phyloP scores from a whole-genome alignment of 2,797 vertebrate species.

The Sorex maritimensis region DNA sequence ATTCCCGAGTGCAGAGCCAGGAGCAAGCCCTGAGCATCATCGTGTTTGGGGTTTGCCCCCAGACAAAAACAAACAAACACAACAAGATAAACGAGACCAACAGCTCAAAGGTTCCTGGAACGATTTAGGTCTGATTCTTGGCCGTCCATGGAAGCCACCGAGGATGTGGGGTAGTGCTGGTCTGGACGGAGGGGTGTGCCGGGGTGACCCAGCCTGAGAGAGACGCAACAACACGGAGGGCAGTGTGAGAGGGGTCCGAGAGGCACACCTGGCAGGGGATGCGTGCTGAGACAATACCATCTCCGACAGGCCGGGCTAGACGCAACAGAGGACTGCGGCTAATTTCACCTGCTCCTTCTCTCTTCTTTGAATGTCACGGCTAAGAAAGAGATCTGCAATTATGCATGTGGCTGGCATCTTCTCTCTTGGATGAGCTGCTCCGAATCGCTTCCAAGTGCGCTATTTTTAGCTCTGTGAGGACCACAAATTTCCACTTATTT shows the following conservation, averaged over 20 bases:
- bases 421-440: not conserved
- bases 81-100: too few species aligned
- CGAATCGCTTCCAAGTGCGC: rapidly evolving
- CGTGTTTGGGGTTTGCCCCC: too few species aligned
- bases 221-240: too few species aligned
- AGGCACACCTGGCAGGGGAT: not conserved
- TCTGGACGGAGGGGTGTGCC: too few species aligned
- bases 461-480: not conserved
- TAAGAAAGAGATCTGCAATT: not conserved
- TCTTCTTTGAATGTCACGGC: not conserved
- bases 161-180: too few species aligned
- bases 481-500: not conserved
- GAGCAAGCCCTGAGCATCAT: too few species aligned
- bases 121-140: too few species aligned
- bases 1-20: too few species aligned
- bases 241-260: not conserved
- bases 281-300: not conserved
- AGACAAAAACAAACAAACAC: too few species aligned
- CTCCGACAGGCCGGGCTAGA: not conserved
- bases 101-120: too few species aligned
- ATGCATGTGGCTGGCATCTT: not conserved
- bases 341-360: not conserved
- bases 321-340: not conserved
- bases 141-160: too few species aligned
- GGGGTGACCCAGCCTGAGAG: too few species aligned